phyloP scores from a whole-genome alignment of 2,888 invertebrate genomes.

The Drosophila falleni region DNA sequence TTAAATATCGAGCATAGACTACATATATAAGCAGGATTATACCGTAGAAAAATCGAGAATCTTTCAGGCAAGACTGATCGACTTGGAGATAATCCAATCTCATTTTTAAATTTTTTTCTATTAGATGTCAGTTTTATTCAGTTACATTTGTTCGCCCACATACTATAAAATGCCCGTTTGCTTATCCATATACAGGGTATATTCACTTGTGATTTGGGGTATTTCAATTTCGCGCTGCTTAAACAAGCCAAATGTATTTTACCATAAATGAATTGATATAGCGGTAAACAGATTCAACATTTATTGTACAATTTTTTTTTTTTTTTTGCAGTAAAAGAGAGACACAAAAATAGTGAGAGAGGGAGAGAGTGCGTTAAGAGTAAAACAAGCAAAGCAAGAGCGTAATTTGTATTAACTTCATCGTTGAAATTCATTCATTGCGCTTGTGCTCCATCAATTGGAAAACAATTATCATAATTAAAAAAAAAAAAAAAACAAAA shows the following conservation, averaged over 20 bases:
- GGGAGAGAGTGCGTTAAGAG: not conserved
- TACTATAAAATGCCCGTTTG: not conserved
- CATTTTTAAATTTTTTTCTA: not conserved
- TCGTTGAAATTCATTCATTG: conserved; percentile 66
- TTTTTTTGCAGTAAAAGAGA: conserved; percentile 18
- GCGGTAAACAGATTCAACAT: conserved; percentile 48
- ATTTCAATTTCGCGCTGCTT: conserved; percentile 48
- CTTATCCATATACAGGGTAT: not conserved
- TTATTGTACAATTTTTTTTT: conserved; percentile 41
- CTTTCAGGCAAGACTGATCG: not conserved
- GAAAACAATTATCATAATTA: conserved; percentile 80
- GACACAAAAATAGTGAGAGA: not conserved
- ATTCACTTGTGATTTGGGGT: conserved; percentile 1
- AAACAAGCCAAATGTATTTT: conserved; percentile 53
- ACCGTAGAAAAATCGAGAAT: not conserved
- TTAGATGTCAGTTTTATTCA: not conserved
- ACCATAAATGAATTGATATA: conserved; percentile 54
- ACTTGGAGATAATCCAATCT: not conserved
- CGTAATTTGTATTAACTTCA: conserved; percentile 35
- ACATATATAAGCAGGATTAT: not conserved
- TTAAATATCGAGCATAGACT: conserved; percentile 18
- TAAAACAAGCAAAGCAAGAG: not conserved
- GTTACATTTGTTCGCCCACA: not conserved
- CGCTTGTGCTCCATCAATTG: conserved; percentile 73
- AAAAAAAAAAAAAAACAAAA: conserved; percentile 36